Evolutionary conservation across 1,140 invertebrate genomes (phyloP).

Genomic region (Hycleus cichorii): DNA sequence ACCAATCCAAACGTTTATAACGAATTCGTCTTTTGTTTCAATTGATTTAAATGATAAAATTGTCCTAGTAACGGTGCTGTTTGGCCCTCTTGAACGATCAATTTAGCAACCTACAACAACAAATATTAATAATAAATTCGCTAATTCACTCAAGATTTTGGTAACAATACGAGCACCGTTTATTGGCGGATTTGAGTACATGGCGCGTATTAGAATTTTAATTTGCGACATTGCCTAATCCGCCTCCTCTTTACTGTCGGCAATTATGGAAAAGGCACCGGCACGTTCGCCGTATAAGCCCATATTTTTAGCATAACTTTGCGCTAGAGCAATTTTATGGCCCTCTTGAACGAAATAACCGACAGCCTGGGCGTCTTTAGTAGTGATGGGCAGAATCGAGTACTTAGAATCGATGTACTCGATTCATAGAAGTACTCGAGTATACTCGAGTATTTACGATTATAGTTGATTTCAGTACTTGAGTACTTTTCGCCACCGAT

Average conservation of each 20-base stretch:
- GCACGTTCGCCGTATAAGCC: conserved; percentile 82
- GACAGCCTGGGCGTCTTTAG: conserved; percentile 87
- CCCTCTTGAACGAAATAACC: conserved; percentile 64
- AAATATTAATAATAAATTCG: conserved; percentile 3
- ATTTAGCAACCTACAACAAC: conserved; percentile 68
- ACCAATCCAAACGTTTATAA: too few relatives aligned
- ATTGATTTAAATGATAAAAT: too few relatives aligned
- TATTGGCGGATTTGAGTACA: conserved; percentile 97
- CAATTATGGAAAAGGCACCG: conserved; percentile 85
- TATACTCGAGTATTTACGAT: too few relatives aligned
- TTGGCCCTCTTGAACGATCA: too few relatives aligned
- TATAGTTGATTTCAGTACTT: too few relatives aligned
- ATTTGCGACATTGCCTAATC: conserved; percentile 85
- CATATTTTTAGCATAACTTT: conserved; percentile 99
- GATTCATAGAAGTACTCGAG: too few relatives aligned
- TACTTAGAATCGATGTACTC: too few relatives aligned
- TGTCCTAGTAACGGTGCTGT: too few relatives aligned
- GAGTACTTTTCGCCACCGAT: too few relatives aligned
- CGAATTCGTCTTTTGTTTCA: too few relatives aligned
- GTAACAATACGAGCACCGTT: conserved; percentile 86
- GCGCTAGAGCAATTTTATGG: conserved; percentile 81
- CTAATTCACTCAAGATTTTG: conserved; percentile 62
- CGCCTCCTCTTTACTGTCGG: conserved; percentile 72
- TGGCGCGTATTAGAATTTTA: conserved; percentile 91
- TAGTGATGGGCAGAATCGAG: too few relatives aligned